Evolutionary conservation across 2,113 vertebrate species (phyloP).

Genomic region (Vombatus ursinus): DNA sequence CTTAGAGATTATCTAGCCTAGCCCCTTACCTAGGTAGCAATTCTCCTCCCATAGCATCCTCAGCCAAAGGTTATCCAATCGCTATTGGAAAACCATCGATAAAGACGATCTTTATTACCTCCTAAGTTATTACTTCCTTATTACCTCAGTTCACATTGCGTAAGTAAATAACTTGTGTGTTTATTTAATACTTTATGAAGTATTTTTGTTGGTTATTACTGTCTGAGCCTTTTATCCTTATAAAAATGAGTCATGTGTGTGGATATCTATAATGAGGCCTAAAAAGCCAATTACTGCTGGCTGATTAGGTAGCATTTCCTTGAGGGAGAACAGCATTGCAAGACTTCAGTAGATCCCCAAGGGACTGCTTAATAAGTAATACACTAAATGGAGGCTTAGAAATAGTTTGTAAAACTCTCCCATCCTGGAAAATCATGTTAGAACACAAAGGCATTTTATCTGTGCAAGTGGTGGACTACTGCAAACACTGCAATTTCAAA

Average conservation of each 20-base stretch:
- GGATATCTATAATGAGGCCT: not conserved
- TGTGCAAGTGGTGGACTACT: not conserved
- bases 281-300: not conserved
- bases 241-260: not conserved
- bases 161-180: not conserved
- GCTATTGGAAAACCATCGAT: not conserved
- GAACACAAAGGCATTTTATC: not conserved
- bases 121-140: not conserved
- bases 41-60: not conserved
- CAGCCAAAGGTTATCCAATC: not conserved
- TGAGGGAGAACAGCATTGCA: not conserved
- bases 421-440: not conserved
- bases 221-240: not conserved
- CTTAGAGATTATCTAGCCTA: not conserved
- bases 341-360: not conserved
- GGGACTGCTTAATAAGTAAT: not conserved
- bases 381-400: not conserved
- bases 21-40: not conserved
- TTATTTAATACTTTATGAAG: not conserved
- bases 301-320: not conserved
- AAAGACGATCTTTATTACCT: not conserved
- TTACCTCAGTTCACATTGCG: not conserved
- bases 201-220: not conserved
- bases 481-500: not conserved
- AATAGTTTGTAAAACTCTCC: not conserved